Base-by-base conservation (phyloP, 2,888 invertebrate genomes). In the Aporophyla nigra region DNA sequence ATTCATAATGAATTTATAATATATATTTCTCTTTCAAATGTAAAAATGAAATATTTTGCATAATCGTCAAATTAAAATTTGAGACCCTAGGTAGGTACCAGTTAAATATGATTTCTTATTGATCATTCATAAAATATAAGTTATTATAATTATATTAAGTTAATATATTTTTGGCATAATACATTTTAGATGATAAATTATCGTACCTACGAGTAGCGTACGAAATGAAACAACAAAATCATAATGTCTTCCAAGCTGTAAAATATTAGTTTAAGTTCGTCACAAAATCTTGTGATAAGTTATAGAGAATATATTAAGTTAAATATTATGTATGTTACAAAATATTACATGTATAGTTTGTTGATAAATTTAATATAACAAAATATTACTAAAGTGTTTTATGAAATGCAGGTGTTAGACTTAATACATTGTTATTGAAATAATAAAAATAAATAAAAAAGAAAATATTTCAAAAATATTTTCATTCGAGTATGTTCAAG, bases 211-310 rank as follows among this genome's bases (percentile, higher is more conserved):
- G n/a, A 21, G 74, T 70, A 66, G 33, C 14, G 71, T 77, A 69
- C 73, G 73, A 66, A 46, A 70, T 40, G 74, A 90, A 92, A 90
- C 94, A 92, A 93, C 94, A 94, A 93, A 93, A 93, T 95, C 93
- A 81, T 83, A 68, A 91, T 87, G 95, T 95, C 95, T 95, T 95
- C 95, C 95, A 93, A 89, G 87, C 76, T 91, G 90, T 92, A 90
- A 87, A 85, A 86, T 89, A 89, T 91, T 87, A 87, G 89, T 88
- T 85, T 90, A 90, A 85, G 88, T 87, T 77, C 58, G 89, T 89
- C 89, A 89, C 89, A 89, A 89, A 86, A 72, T 78, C 70, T 82
- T 87, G 89, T 88, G 88, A 76, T 87, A 85, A 75, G 78, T 79
- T 74, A 62, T 53, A 77, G 27, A 85, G 46, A 82, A 69, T 78